Conservation (phyloP, 2,797 vertebrate genomes). For the Microcaecilia unicolor region DNA sequence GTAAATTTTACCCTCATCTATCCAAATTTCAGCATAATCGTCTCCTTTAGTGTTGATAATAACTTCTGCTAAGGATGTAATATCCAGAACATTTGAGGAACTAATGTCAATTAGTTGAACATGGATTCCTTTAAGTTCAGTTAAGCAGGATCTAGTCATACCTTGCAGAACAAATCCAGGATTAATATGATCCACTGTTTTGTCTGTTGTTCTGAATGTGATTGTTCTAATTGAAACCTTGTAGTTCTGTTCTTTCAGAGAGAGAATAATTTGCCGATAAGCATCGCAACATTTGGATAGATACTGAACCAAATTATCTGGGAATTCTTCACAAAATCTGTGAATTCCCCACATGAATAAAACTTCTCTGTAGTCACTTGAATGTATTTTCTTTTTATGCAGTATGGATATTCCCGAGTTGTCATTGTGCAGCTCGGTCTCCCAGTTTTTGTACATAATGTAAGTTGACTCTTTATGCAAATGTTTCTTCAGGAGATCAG, state of each 20-base stretch:
- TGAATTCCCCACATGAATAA: conserved; percentile 69
- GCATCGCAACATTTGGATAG: conserved; percentile 65
- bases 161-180: conserved; percentile 69
- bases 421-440: conserved; percentile 15
- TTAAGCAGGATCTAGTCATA: conserved; percentile 46
- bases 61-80: conserved; percentile 50
- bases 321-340: conserved; percentile 49
- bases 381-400: conserved; percentile 23
- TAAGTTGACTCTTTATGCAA: conserved; percentile 40
- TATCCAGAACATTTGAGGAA: conserved; percentile 55
- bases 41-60: conserved; percentile 43
- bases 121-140: conserved; percentile 50
- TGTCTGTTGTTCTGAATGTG: conserved; percentile 64
- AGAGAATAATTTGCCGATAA: conserved; percentile 61
- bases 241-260: conserved; percentile 41
- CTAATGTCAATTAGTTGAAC: conserved; percentile 46
- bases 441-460: conserved; percentile 27
- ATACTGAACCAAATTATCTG: conserved; percentile 38
- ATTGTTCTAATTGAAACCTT: conserved; percentile 49
- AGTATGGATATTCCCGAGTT: neutral
- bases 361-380: conserved; percentile 43
- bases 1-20: conserved; percentile 52
- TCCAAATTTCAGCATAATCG: conserved; percentile 62
- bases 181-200: conserved; percentile 58
- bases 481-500: conserved; percentile 49